Evolutionary conservation across 1,140 invertebrate species (phyloP).

Genomic region (Drosophila arizonae): DNA sequence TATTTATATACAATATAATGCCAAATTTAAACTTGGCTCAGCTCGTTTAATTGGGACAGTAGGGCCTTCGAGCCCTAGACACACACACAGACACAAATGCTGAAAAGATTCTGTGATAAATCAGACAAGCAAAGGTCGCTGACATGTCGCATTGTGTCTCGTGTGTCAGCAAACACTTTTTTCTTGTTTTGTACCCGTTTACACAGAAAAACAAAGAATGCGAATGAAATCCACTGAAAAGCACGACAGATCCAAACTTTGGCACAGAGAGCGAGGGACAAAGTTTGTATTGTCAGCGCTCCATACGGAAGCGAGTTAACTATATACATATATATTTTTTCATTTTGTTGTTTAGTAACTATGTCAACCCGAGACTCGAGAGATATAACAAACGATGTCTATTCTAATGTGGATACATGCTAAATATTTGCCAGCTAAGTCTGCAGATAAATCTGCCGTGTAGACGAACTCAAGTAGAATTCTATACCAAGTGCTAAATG

Average conservation of each 20-base stretch:
- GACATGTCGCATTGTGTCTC: conserved; percentile 41
- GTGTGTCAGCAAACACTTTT: conserved; percentile 36
- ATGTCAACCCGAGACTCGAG: conserved; percentile 31
- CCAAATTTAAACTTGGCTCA: background rate
- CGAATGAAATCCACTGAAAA: conserved; percentile 18
- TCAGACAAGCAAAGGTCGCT: conserved; percentile 46
- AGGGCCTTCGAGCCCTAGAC: conserved; percentile 1
- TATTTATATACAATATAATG: too few species aligned
- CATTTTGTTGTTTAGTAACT: conserved; percentile 25
- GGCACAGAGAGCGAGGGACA: conserved; percentile 22
- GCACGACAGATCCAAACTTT: conserved; percentile 29
- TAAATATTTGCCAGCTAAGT: conserved; percentile 35
- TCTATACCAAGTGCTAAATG: conserved; percentile 29
- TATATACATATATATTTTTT: background rate
- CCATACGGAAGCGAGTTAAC: conserved; percentile 40
- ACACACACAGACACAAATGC: background rate
- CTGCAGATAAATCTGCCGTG: conserved; percentile 20
- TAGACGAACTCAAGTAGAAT: conserved; percentile 14
- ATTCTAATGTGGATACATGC: conserved; percentile 19
- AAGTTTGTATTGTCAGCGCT: conserved; percentile 41
- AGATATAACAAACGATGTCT: conserved; percentile 13
- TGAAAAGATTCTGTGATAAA: conserved; percentile 31
- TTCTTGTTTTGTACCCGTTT: conserved; percentile 12
- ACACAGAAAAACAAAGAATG: conserved; percentile 21
- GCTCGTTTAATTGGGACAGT: conserved; percentile 27